A percentile compares a stretch with the other conserved stretches of the same genome.
These are phyloP conservation scores for Rapana venosa DNA, from an alignment of 2,888 invertebrate species.

Conservation along the genomic window DNA sequence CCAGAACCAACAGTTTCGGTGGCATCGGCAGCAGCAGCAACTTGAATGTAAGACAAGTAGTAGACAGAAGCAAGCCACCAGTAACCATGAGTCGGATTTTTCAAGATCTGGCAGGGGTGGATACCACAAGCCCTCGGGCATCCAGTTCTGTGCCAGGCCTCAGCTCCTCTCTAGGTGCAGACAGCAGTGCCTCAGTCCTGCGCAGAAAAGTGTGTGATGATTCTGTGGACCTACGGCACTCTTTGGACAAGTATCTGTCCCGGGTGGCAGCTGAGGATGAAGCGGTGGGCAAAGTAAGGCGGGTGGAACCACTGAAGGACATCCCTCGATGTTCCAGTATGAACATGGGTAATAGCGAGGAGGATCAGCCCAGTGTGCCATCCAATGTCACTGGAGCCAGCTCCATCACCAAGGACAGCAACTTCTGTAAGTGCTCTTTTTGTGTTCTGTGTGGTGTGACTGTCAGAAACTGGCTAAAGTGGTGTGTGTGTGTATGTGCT, in stretches of 20 bases:
- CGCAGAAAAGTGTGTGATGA: constrained; percentile 19
- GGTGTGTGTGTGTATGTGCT: background rate
- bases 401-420: constrained; percentile 52
- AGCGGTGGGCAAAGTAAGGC: background rate
- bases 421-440: constrained; percentile 39
- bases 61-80: constrained; percentile 2
- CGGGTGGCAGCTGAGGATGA: background rate
- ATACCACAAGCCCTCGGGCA: background rate
- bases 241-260: constrained; percentile 30
- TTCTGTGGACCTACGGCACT: background rate
- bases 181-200: background rate
- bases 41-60: background rate
- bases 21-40: background rate
- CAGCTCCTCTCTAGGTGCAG: constrained; percentile 16
- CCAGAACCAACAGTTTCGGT: constrained; percentile 11
- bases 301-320: background rate
- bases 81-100: constrained; percentile 3
- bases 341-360: constrained; percentile 8
- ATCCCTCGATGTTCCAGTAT: constrained; percentile 63
- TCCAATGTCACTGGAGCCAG: constrained; percentile 60
- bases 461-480: background rate
- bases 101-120: constrained; percentile 26
- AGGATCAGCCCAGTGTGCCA: background rate
- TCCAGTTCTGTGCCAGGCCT: background rate
- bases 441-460: background rate